Evolutionary conservation across 2,888 invertebrate genomes (phyloP).

Genomic region (Platycnemis pennipes): DNA sequence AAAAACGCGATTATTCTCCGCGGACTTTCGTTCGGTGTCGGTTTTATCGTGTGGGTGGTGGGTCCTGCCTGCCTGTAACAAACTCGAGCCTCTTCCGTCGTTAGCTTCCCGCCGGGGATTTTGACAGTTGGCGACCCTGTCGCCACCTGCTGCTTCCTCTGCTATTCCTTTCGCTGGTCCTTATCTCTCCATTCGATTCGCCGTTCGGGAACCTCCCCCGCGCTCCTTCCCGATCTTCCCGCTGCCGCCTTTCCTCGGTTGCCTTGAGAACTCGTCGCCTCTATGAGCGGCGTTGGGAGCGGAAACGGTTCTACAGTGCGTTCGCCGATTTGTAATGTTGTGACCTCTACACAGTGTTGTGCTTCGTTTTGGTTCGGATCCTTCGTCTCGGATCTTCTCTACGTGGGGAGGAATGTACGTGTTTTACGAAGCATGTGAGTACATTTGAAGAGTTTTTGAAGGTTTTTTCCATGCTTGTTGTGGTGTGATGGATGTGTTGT

Average conservation of each 20-base stretch:
- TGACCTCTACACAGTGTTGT: neutral
- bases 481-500: too few species aligned
- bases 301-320: neutral
- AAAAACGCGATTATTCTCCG: neutral
- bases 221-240: neutral
- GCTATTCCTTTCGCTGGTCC: constrained; percentile 20
- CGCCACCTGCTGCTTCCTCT: constrained; percentile 31
- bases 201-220: neutral
- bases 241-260: neutral
- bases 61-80: too few species aligned
- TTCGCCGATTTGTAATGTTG: neutral
- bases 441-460: too few species aligned
- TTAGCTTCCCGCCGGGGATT: neutral
- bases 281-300: neutral
- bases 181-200: constrained; percentile 5
- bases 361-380: neutral
- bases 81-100: neutral
- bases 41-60: neutral
- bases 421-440: constrained; percentile 29
- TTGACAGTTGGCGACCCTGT: neutral
- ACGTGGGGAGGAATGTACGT: neutral
- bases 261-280: neutral
- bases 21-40: neutral
- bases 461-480: too few species aligned
- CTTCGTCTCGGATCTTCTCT: neutral